A percentile compares a stretch with the other conserved stretches of the same genome.
Evolutionary conservation across 1,140 invertebrate genomes (phyloP).

Genomic region (Microplitis mediator): DNA sequence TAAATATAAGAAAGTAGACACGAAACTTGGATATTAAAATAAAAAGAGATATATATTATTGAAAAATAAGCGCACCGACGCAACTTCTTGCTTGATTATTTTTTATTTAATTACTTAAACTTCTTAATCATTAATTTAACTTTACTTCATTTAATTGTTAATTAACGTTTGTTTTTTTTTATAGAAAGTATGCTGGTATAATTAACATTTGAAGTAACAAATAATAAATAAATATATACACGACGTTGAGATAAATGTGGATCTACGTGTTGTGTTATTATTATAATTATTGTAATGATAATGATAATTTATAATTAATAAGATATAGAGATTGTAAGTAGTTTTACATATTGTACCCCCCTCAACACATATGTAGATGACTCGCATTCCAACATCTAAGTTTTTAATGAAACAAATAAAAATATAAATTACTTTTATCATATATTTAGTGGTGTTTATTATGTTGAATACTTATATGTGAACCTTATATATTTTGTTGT

Average conservation of each 20-base stretch:
- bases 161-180: not conserved
- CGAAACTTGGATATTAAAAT: not conserved
- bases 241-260: constrained; percentile 34
- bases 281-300: not conserved
- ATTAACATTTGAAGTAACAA: constrained; percentile 33
- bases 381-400: constrained; percentile 58
- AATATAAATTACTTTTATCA: constrained; percentile 58
- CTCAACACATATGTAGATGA: constrained; percentile 51
- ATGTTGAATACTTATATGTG: too few species aligned
- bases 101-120: not conserved
- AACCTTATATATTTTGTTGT: too few species aligned
- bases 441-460: constrained; percentile 5
- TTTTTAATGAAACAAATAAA: constrained; percentile 44
- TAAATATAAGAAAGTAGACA: constrained; percentile 8
- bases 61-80: not conserved
- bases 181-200: constrained; percentile 30
- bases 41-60: not conserved
- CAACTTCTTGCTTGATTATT: not conserved
- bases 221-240: constrained; percentile 37
- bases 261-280: constrained; percentile 9
- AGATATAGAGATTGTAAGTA: constrained; percentile 55
- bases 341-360: constrained; percentile 62
- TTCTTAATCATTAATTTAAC: constrained; percentile 28
- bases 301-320: too few species aligned
- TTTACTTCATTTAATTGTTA: not conserved